A percentile compares a stretch with the other conserved stretches of the same genome.
phyloP scores from a whole-genome alignment of 2,888 invertebrate genomes.

The Apoda limacodes region DNA sequence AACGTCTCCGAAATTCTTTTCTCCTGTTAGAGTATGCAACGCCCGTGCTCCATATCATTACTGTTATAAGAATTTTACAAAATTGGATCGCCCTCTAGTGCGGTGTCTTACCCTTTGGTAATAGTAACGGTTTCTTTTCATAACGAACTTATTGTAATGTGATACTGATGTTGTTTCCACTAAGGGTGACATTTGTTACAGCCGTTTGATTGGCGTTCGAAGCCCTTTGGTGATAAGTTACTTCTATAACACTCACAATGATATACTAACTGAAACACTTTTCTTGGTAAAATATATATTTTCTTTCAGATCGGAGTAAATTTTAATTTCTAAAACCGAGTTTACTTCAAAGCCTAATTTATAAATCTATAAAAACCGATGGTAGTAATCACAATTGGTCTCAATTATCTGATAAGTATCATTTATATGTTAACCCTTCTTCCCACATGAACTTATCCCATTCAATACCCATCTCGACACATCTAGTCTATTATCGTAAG shows the following conservation, averaged over 20 bases:
- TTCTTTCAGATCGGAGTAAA: too few relatives aligned
- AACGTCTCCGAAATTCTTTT: conserved; percentile 59
- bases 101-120: conserved; percentile 63
- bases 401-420: conserved; percentile 68
- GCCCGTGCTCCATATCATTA: conserved; percentile 67
- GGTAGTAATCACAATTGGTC: conserved; percentile 39
- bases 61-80: conserved; percentile 52
- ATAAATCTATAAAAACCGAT: conserved; percentile 8
- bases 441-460: conserved; percentile 51
- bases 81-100: conserved; percentile 61
- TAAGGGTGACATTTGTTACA: conserved; percentile 57
- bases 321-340: too few relatives aligned
- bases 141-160: conserved; percentile 67
- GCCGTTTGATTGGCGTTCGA: conserved; percentile 39
- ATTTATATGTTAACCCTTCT: conserved; percentile 51
- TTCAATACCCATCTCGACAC: conserved; percentile 54
- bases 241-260: too few relatives aligned
- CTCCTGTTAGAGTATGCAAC: conserved; percentile 60
- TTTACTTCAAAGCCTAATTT: too few relatives aligned
- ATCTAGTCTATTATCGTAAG: conserved; percentile 48
- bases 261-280: too few relatives aligned
- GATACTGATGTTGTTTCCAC: conserved; percentile 62
- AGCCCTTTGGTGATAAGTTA: conserved; percentile 39
- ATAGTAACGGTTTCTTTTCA: conserved; percentile 65
- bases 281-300: too few relatives aligned